Conservation (phyloP, 2,888 invertebrate genomes). For the Tetragonula carbonaria region DNA sequence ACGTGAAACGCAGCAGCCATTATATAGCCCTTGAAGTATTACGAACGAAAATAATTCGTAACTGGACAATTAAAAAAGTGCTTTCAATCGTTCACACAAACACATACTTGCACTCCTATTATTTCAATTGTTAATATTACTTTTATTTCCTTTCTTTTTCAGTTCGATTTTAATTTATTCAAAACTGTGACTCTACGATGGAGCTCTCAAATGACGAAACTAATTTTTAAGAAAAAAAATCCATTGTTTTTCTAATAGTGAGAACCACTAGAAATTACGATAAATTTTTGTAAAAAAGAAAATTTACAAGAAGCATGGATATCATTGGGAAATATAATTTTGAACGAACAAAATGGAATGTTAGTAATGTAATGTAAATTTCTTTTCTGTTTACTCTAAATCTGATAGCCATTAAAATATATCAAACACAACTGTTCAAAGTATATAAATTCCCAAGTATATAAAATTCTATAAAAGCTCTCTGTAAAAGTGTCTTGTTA, state of each 20-base stretch:
- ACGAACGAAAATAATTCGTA: not conserved
- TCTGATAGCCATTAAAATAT: not conserved
- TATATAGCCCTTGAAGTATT: not conserved
- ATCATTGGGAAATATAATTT: not conserved
- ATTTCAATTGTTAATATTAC: not conserved
- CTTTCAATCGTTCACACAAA: not conserved
- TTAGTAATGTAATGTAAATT: not conserved
- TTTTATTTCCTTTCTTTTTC: no score
- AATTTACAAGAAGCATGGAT: no score
- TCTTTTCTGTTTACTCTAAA: no score
- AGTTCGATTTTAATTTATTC: not conserved
- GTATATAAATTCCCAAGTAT: no score
- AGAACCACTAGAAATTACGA: not conserved
- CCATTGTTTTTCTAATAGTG: no score
- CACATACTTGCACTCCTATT: not conserved
- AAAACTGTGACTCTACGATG: not conserved
- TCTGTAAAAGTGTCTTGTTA: no score
- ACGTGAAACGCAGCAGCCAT: conserved; percentile 26
- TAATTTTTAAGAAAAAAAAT: not conserved
- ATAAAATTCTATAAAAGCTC: not conserved
- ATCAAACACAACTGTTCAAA: not conserved
- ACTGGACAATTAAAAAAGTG: not conserved
- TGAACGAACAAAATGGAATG: not conserved
- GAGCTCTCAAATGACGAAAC: not conserved
- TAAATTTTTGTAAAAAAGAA: not conserved